Evolutionary conservation across 2,888 invertebrate species (phyloP).

Genomic region (Drosophila cognata): DNA sequence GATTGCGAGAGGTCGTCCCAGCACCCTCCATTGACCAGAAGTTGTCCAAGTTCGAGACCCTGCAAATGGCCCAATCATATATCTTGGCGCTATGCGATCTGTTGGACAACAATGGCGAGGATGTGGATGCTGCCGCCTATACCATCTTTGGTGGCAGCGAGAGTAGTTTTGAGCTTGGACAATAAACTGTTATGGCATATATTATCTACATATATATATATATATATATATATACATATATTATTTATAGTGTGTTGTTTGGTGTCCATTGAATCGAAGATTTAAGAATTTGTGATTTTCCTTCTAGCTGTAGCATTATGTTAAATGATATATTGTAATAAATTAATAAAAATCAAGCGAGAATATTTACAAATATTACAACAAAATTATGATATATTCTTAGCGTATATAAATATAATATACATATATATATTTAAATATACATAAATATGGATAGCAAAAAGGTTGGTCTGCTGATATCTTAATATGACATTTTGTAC

Average conservation of each 20-base stretch:
- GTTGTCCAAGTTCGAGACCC: conserved; percentile 91
- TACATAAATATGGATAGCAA: not conserved
- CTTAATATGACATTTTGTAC: not conserved
- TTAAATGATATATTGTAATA: conserved; percentile 27
- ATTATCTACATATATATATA: not conserved
- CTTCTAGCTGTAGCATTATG: conserved; percentile 39
- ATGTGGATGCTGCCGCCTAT: conserved; percentile 57
- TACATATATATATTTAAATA: not conserved
- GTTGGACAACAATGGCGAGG: conserved; percentile 84
- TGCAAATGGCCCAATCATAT: conserved; percentile 92
- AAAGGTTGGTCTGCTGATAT: not conserved
- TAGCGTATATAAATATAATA: not conserved
- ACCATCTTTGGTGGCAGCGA: conserved; percentile 61
- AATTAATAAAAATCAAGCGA: conserved; percentile 13
- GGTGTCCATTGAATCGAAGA: conserved; percentile 42
- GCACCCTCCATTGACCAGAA: conserved; percentile 90
- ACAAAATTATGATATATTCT: not conserved
- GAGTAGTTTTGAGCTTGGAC: conserved; percentile 44
- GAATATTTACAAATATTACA: not conserved
- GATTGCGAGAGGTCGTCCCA: conserved; percentile 90
- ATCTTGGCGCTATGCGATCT: conserved; percentile 89
- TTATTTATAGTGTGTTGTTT: conserved; percentile 25
- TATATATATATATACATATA: not conserved
- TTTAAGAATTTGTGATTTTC: conserved; percentile 68
- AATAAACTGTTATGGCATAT: not conserved